Evolutionary conservation across 2,113 vertebrate genomes (phyloP).

Genomic region (Pseudorhombus dupliciocellatus): DNA sequence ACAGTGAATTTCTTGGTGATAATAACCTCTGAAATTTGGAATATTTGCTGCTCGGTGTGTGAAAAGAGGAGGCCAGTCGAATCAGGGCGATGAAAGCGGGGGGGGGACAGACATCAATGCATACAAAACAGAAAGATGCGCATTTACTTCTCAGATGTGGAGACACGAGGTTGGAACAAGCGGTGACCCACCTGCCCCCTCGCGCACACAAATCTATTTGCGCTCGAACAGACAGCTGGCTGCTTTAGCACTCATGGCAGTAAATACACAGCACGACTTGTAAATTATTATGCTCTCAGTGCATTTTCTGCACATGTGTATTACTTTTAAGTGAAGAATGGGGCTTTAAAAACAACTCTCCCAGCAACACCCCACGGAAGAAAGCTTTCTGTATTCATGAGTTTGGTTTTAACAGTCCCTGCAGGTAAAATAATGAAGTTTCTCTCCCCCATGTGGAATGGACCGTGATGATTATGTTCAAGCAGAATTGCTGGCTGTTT

Average conservation of each 20-base stretch:
- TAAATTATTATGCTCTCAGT: constrained; percentile 42
- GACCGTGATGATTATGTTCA: constrained; percentile 72
- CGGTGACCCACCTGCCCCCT: constrained; percentile 17
- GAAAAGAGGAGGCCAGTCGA: constrained; percentile 4
- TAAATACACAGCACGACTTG: constrained; percentile 30
- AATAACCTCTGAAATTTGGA: constrained; percentile 62
- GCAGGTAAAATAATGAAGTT: constrained; percentile 77
- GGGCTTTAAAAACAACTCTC: constrained; percentile 41
- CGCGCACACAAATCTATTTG: constrained; percentile 3
- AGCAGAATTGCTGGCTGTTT: constrained; percentile 55
- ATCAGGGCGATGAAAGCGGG: constrained; percentile 29
- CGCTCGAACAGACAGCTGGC: constrained; percentile 15
- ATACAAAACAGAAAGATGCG: constrained; percentile 50
- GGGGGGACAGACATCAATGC: constrained; percentile 53
- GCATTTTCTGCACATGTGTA: constrained; percentile 22
- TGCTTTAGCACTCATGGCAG: constrained; percentile 17
- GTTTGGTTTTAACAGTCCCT: constrained; percentile 72
- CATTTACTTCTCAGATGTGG: constrained; percentile 43
- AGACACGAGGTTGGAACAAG: constrained; percentile 32
- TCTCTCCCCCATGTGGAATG: constrained; percentile 65
- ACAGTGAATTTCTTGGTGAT: constrained; percentile 44
- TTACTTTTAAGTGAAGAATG: constrained; percentile 55
- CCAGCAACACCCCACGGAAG: constrained; percentile 28
- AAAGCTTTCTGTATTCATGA: constrained; percentile 78
- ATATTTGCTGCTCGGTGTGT: constrained; percentile 6